Evolutionary conservation across 2,888 invertebrate species (phyloP).

Genomic region (Tricholauxania praeusta): DNA sequence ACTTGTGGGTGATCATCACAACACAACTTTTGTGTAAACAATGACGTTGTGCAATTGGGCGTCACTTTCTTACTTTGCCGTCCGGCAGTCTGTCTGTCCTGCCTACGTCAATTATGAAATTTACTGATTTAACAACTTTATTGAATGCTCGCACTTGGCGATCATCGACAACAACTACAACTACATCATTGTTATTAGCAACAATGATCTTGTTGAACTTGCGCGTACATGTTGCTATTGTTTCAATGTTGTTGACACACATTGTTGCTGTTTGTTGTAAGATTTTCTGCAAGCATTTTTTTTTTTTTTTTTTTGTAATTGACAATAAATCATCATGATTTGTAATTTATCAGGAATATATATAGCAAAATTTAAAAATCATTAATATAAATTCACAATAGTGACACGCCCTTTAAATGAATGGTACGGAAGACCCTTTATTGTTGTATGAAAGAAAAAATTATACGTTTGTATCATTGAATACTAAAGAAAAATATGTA

Average conservation of each 20-base stretch:
- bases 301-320: not conserved
- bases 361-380: conserved; percentile 22
- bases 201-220: conserved; percentile 8
- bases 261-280: not conserved
- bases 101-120: conserved; percentile 27
- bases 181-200: not conserved
- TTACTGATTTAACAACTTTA: conserved; percentile 26
- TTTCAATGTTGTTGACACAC: not conserved
- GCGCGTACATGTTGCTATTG: no score
- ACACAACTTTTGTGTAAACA: no score
- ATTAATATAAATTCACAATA: conserved; percentile 10
- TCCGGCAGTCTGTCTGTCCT: not conserved
- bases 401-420: not conserved
- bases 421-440: no score
- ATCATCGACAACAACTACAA: not conserved
- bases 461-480: no score
- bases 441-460: no score
- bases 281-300: not conserved
- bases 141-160: not conserved
- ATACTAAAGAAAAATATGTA: no score
- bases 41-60: no score
- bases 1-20: no score
- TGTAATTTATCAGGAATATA: conserved; percentile 2
- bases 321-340: conserved; percentile 24
- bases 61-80: not conserved